A percentile compares a stretch with the other conserved stretches of the same genome.
Conservation (phyloP, 2,888 invertebrate genomes). For the Rhingia campestris region DNA sequence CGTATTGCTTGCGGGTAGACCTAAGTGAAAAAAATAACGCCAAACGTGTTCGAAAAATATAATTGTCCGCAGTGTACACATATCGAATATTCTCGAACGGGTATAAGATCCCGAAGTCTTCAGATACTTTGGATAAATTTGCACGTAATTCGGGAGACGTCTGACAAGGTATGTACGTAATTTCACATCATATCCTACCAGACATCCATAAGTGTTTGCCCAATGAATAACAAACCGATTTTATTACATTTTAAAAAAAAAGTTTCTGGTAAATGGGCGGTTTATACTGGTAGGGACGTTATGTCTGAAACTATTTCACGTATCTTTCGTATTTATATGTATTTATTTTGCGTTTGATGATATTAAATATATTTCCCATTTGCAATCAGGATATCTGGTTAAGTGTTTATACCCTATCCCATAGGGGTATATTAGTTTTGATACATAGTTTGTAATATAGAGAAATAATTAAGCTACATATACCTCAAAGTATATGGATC, state of each 20-base stretch:
- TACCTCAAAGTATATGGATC: no score
- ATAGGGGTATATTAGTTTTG: no score
- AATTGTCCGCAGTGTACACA: slow-evolving; percentile 9
- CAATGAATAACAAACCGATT: slow-evolving; percentile 49
- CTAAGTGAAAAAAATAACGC: slow-evolving; percentile 3
- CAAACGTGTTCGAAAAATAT: slow-evolving; percentile 16
- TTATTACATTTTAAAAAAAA: slow-evolving; percentile 47
- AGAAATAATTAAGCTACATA: no score
- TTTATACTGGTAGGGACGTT: neutral
- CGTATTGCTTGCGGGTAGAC: slow-evolving; percentile 1
- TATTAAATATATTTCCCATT: slow-evolving; percentile 38
- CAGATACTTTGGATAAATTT: slow-evolving; percentile 63
- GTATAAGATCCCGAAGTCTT: slow-evolving; percentile 20
- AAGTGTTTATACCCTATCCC: neutral
- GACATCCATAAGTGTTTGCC: slow-evolving; percentile 10
- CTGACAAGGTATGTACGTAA: slow-evolving; percentile 56
- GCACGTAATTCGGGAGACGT: slow-evolving; percentile 63
- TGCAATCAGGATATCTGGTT: slow-evolving; percentile 15
- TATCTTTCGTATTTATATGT: slow-evolving; percentile 15
- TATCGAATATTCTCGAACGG: slow-evolving; percentile 33
- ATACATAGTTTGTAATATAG: no score
- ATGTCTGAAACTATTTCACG: slow-evolving; percentile 11
- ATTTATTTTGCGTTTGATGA: slow-evolving; percentile 51
- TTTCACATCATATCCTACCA: neutral
- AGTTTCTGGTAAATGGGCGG: slow-evolving; percentile 3